Evolutionary conservation across 2,797 vertebrate species (phyloP), one percentile per base, ranked within the genome.

Genomic region (Lacerta viridis): DNA sequence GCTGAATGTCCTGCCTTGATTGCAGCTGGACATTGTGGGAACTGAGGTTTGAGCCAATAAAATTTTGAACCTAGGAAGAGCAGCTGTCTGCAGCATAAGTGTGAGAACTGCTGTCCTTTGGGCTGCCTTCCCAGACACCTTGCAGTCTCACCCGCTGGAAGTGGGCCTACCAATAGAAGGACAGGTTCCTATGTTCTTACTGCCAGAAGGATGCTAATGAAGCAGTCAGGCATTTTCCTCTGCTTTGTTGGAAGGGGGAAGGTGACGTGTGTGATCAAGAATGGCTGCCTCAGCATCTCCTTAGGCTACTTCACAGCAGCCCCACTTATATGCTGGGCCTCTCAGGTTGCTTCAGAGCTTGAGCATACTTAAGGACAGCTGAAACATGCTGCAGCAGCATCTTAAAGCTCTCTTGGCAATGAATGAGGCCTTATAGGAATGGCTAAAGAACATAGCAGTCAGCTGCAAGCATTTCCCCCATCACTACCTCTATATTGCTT

Each of bases 1-100:
- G 80, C 87, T 88, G 84, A 64, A 76, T n/a, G 20, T 77, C n/a
- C 18, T 9, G 15, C 17, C 87, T 92, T 81, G 46, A 75, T 18
- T 88, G 78, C 92, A 90, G 89, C 92, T 91, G 92, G 90, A 84
- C 94, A 79, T 43, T 46, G 15, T 87, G 89, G 88, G n/a, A 81
- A 79, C 9, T 0, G 71, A 2, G 72, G 43, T 23, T 17, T 0
- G 69, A 90, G 94, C 93, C 92, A 91, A 90, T 91, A 86, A 84
- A 55, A 75, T 36, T 41, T 2, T 55, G 85, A 64, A 87, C 39
- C 66, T 10, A 59, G 71, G 17, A 1, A 46, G 59, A 79, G 86
- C 83, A 87, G 87, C 88, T 88, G 85, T 43, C 23, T 83, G 83
- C 89, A 85, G 86, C 87, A 50, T 0, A 23, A 15, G 7, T 0